Evolutionary conservation across 2,797 vertebrate genomes (phyloP).

Genomic region (Sebastes oblongus): DNA sequence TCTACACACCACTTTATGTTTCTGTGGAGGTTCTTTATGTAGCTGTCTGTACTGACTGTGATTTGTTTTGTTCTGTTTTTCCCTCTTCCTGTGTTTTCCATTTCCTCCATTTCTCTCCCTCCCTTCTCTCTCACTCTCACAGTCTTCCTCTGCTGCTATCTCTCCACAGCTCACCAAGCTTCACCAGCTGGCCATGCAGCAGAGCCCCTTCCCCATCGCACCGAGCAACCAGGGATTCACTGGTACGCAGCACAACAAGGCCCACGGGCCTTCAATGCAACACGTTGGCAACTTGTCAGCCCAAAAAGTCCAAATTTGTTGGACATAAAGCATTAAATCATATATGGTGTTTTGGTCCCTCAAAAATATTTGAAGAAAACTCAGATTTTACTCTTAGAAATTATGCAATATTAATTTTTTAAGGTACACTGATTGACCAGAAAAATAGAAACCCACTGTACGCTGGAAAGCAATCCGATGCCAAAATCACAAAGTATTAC

Average conservation of each 20-base stretch:
- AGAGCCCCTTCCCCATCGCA: conserved; percentile 95
- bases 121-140: conserved; percentile 78
- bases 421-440: not conserved
- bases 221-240: conserved; percentile 96
- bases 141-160: conserved; percentile 84
- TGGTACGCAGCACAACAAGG: conserved; percentile 80
- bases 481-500: not conserved
- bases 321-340: not conserved
- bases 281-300: not conserved
- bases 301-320: not conserved
- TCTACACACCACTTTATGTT: not conserved
- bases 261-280: not conserved
- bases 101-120: conserved; percentile 70
- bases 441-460: not conserved
- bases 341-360: not conserved
- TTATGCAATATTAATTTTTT: too few relatives aligned
- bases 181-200: conserved; percentile 99
- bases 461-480: not conserved
- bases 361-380: not conserved
- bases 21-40: conserved; percentile 7
- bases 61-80: conserved; percentile 59
- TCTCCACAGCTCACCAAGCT: conserved; percentile 95
- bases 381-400: not conserved
- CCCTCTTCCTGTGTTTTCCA: conserved; percentile 65
- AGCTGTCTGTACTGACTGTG: conserved; percentile 62